Conservation (phyloP, 1,140 invertebrate genomes). For the Monochamus saltuarius region DNA sequence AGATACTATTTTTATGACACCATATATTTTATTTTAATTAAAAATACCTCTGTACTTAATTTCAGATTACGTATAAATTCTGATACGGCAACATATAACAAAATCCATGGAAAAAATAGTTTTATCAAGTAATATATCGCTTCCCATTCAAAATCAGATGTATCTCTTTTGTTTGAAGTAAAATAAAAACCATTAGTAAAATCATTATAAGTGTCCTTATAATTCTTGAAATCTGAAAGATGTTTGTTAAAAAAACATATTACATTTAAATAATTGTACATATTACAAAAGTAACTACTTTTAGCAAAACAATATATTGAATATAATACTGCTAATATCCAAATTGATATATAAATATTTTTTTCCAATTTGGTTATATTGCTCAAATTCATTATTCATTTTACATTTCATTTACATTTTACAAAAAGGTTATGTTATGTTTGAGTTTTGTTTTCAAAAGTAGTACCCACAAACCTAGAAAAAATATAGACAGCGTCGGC, state of each 20-base stretch:
- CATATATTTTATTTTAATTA: not conserved
- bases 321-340: constrained; percentile 34
- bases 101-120: constrained; percentile 51
- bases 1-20: not conserved
- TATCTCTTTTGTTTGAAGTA: constrained; percentile 52
- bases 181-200: constrained; percentile 52
- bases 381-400: not conserved
- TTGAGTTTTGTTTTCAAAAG: no score
- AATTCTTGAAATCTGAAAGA: constrained; percentile 40
- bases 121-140: constrained; percentile 52
- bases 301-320: constrained; percentile 31
- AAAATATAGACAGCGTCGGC: no score
- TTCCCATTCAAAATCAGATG: constrained; percentile 60
- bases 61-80: constrained; percentile 41
- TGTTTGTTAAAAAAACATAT: not conserved
- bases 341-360: constrained; percentile 29
- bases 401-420: not conserved
- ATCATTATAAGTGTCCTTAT: constrained; percentile 41
- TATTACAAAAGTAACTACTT: constrained; percentile 22
- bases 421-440: no score
- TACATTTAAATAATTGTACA: constrained; percentile 1
- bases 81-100: constrained; percentile 51
- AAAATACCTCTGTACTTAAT: constrained; percentile 11
- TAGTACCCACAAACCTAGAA: no score
- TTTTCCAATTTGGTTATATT: constrained; percentile 9